A percentile compares a stretch with the other conserved stretches of the same genome.
Conservation (phyloP, 2,113 vertebrate species). For the Sinocyclocheilus anophthalmus region DNA sequence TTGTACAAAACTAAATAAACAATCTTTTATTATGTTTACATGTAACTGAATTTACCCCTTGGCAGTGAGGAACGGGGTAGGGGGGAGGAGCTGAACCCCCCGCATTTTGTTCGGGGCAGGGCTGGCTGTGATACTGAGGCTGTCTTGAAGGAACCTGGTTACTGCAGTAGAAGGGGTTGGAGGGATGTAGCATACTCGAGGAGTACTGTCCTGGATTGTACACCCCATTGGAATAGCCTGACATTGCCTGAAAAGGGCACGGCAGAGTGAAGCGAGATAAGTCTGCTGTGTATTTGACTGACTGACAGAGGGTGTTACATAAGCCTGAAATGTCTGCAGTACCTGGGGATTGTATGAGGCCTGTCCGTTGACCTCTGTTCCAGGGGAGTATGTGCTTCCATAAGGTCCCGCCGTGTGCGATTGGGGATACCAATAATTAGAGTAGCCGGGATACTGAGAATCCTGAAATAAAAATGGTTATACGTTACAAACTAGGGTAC, state of each 20-base stretch:
- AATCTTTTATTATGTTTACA: background rate
- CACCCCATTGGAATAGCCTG: slow-evolving; percentile 74
- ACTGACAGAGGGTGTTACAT: slow-evolving; percentile 30
- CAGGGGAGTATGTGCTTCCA: slow-evolving; percentile 70
- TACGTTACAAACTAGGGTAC: no score
- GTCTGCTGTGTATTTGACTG: slow-evolving; percentile 3
- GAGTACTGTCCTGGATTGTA: slow-evolving; percentile 77
- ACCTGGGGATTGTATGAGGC: slow-evolving; percentile 77
- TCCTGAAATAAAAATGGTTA: slow-evolving; percentile 28
- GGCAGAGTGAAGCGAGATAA: background rate
- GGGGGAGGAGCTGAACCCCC: slow-evolving; percentile 70
- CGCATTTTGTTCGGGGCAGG: slow-evolving; percentile 69
- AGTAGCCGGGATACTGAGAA: slow-evolving; percentile 75
- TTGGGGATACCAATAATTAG: slow-evolving; percentile 80
- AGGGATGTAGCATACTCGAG: slow-evolving; percentile 73
- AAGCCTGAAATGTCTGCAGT: slow-evolving; percentile 15
- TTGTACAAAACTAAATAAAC: no score
- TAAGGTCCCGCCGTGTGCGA: slow-evolving; percentile 75
- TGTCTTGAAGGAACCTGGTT: slow-evolving; percentile 69
- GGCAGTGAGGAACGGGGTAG: slow-evolving; percentile 75
- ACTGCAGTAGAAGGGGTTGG: slow-evolving; percentile 79
- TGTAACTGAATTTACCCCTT: slow-evolving; percentile 67
- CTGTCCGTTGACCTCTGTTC: slow-evolving; percentile 72
- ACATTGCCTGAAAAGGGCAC: slow-evolving; percentile 67
- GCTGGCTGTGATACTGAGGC: slow-evolving; percentile 71